Percentiles rank a stretch among this genome's conserved stretches.
These are phyloP conservation scores for Psephotus haematonotus DNA, from an alignment of 2,113 vertebrate genomes.

Conservation along the genomic window DNA sequence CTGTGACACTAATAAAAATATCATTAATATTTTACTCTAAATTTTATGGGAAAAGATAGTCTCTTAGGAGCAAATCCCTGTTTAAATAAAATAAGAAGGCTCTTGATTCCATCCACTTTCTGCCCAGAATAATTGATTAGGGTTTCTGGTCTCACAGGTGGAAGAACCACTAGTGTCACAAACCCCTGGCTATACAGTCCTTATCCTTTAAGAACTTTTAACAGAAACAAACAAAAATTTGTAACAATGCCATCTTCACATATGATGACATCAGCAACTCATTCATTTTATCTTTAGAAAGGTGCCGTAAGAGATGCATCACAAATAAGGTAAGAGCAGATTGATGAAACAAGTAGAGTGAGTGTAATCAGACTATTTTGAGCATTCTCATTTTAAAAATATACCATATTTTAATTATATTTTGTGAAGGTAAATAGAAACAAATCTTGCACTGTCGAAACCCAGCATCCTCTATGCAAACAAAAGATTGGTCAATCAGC, in stretches of 20 bases:
- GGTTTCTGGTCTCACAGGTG: background rate
- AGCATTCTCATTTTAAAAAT: background rate
- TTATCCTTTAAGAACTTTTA: background rate
- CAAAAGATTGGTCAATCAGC: background rate
- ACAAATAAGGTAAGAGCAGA: background rate
- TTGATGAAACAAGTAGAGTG: background rate
- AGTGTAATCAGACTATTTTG: background rate
- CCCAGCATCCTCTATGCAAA: background rate
- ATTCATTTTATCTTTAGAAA: background rate
- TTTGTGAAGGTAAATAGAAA: background rate
- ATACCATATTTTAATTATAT: background rate
- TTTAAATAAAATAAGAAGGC: background rate
- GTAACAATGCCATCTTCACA: background rate
- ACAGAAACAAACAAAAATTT: background rate
- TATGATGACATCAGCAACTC: background rate
- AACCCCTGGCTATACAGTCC: background rate
- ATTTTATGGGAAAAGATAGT: background rate
- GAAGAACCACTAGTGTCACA: background rate
- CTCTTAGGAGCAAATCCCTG: conserved; percentile 3
- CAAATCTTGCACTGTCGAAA: background rate
- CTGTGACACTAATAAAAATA: background rate
- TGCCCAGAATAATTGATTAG: background rate
- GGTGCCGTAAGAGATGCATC: background rate
- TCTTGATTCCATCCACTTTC: background rate
- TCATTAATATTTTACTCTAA: background rate